Percentiles rank a stretch among this genome's conserved stretches.
phyloP scores from a whole-genome alignment of 2,888 invertebrate genomes.

The Augochlorella aurata region DNA sequence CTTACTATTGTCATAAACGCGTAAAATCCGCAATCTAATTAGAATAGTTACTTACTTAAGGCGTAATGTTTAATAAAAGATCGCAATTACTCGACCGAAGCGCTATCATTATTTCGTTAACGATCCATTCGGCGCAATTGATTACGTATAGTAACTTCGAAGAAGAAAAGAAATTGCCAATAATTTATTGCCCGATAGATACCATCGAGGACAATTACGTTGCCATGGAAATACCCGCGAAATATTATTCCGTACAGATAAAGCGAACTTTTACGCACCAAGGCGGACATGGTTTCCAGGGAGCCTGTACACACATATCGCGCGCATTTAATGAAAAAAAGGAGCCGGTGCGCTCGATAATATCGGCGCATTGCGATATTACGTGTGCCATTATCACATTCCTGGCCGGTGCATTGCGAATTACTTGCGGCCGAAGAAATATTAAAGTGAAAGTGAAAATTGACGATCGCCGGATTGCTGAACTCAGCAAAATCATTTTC shows the following conservation, averaged over 20 bases:
- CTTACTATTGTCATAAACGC: neutral
- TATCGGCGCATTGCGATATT: constrained; percentile 34
- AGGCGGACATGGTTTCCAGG: constrained; percentile 20
- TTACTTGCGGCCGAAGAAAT: constrained; percentile 35
- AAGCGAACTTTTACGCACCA: constrained; percentile 11
- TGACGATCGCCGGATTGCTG: constrained; percentile 11
- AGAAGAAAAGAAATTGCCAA: neutral
- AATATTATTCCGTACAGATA: constrained; percentile 34
- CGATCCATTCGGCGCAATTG: neutral
- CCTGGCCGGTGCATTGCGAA: constrained; percentile 38
- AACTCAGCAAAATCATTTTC: constrained; percentile 23
- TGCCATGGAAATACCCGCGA: constrained; percentile 12
- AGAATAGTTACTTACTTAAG: neutral
- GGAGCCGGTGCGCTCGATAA: constrained; percentile 23
- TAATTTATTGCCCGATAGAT: constrained; percentile 12
- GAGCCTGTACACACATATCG: neutral
- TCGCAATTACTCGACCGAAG: no score
- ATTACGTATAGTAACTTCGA: neutral
- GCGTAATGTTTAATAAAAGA: no score
- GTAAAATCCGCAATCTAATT: neutral
- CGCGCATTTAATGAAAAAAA: neutral
- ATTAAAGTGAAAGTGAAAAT: constrained; percentile 49
- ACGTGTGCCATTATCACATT: constrained; percentile 48
- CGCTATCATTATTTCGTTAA: neutral
- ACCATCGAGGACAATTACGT: constrained; percentile 14